Conservation (phyloP, 2,888 invertebrate species). For the Stenchaetothrips biformis region DNA sequence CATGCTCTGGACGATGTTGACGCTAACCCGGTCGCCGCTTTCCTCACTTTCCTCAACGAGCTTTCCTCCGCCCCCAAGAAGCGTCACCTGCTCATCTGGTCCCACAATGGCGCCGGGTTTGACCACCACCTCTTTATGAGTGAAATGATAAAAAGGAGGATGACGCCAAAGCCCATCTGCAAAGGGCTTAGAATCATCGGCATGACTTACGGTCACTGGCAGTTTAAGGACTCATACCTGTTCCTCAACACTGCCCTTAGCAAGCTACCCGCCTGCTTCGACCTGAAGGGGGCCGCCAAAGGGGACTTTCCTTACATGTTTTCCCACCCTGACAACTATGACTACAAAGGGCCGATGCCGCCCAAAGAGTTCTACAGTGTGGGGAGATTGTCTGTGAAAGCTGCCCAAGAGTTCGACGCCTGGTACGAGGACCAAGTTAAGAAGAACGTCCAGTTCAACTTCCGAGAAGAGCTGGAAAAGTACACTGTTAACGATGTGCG, state of each 20-base stretch:
- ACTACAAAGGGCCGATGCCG: background rate
- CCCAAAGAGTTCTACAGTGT: background rate
- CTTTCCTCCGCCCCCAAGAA: background rate
- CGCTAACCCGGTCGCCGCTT: background rate
- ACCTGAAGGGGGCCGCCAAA: background rate
- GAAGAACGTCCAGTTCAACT: background rate
- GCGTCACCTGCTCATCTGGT: background rate
- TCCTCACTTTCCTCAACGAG: background rate
- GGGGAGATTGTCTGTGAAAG: background rate
- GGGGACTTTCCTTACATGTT: conserved; percentile 8
- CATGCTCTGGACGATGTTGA: background rate
- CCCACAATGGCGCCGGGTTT: background rate
- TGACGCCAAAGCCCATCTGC: background rate
- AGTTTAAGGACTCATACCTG: background rate
- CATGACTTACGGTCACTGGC: background rate
- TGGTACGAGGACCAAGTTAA: background rate
- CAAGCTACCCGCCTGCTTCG: background rate
- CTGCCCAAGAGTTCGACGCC: background rate
- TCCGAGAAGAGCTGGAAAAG: background rate
- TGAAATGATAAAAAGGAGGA: background rate
- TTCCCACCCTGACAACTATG: background rate
- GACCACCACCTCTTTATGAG: background rate
- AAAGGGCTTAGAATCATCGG: background rate
- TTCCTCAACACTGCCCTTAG: background rate
- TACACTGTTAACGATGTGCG: background rate